Conservation (phyloP, 2,888 invertebrate genomes). For the Sicus ferrugineus region DNA sequence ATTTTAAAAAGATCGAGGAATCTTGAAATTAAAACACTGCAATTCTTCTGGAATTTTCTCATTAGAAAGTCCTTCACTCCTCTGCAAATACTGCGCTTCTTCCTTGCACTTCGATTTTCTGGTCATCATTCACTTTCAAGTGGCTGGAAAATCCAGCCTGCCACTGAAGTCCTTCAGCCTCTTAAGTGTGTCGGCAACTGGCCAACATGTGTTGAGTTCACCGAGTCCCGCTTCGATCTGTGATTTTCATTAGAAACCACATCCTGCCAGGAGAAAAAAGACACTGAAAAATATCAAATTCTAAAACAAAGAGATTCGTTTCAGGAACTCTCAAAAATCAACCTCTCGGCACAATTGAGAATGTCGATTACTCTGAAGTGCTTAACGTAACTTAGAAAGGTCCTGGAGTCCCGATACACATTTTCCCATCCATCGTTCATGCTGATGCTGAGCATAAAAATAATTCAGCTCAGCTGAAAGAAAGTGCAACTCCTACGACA, state of each 20-base stretch:
- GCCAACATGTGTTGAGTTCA: conserved; percentile 32
- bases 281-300: not conserved
- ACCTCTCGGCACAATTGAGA: not conserved
- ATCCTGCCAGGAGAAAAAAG: conserved; percentile 11
- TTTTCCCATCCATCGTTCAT: too few relatives aligned
- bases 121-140: not conserved
- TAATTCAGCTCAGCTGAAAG: too few relatives aligned
- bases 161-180: not conserved
- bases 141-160: not conserved
- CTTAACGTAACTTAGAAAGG: too few relatives aligned
- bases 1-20: too few relatives aligned
- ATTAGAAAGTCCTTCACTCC: not conserved
- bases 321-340: not conserved
- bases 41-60: not conserved
- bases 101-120: too few relatives aligned
- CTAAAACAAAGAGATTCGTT: not conserved
- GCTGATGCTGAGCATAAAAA: too few relatives aligned
- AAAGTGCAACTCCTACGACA: too few relatives aligned
- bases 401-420: too few relatives aligned
- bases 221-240: not conserved
- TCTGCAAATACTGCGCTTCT: too few relatives aligned
- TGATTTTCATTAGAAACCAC: conserved; percentile 30
- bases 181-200: conserved; percentile 20
- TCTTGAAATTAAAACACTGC: too few relatives aligned
- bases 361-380: too few relatives aligned